Percentiles rank a stretch among this genome's conserved stretches.
Conservation (phyloP, 1,140 invertebrate genomes). For the Meloidogyne exigua region DNA sequence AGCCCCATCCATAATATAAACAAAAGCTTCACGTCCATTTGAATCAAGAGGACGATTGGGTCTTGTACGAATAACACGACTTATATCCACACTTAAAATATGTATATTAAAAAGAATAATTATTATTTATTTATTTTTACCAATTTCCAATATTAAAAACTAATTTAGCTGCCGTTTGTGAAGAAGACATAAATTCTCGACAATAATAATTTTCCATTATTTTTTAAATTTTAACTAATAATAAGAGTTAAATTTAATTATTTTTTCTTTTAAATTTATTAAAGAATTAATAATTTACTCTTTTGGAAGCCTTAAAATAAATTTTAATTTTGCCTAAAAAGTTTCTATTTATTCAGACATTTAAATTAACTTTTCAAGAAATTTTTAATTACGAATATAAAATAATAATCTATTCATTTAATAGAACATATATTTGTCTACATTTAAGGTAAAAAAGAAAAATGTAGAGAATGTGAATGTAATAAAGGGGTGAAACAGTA, state of each 20-base stretch:
- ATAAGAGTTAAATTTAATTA: too few relatives aligned
- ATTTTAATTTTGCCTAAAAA: too few relatives aligned
- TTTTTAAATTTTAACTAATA: not conserved
- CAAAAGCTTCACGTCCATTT: slow-evolving; percentile 27
- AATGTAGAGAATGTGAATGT: too few relatives aligned
- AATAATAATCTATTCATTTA: too few relatives aligned
- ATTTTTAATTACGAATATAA: too few relatives aligned
- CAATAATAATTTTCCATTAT: slow-evolving; percentile 38
- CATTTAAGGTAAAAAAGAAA: not conserved
- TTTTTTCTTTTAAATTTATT: too few relatives aligned
- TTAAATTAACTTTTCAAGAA: too few relatives aligned
- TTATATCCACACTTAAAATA: slow-evolving; percentile 26
- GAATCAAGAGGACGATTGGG: slow-evolving; percentile 32
- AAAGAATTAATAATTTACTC: too few relatives aligned
- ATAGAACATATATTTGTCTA: too few relatives aligned
- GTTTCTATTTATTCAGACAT: too few relatives aligned
- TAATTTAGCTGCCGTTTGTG: slow-evolving; percentile 26
- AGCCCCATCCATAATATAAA: slow-evolving; percentile 34
- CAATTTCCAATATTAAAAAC: slow-evolving; percentile 39
- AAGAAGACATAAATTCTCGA: slow-evolving; percentile 32
- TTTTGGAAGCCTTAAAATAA: too few relatives aligned
- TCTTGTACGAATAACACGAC: slow-evolving; percentile 28
- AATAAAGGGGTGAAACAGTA: not conserved
- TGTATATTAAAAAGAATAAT: not conserved
- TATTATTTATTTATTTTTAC: slow-evolving; percentile 8